Percentiles rank a stretch among this genome's conserved stretches.
Conservation (phyloP, 2,113 vertebrate genomes). For the Gambusia affinis region DNA sequence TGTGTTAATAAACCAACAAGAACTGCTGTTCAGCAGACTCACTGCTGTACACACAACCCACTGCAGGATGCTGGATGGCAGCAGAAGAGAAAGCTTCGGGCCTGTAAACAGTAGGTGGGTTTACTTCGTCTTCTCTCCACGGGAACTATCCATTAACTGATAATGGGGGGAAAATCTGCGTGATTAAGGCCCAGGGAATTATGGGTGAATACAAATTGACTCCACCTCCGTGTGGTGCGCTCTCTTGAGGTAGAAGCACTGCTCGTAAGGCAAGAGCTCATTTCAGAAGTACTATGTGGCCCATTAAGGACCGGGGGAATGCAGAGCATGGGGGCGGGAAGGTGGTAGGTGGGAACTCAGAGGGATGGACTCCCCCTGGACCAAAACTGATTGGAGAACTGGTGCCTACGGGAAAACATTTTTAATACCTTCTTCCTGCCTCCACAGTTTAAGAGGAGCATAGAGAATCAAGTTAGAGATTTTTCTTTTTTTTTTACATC, state of each 20-base stretch:
- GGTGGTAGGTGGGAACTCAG: slow-evolving; percentile 70
- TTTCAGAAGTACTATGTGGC: slow-evolving; percentile 84
- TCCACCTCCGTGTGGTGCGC: slow-evolving; percentile 82
- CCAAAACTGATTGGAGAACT: slow-evolving; percentile 76
- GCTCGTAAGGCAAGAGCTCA: slow-evolving; percentile 90
- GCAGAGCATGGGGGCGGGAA: slow-evolving; percentile 59
- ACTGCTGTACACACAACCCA: slow-evolving; percentile 58
- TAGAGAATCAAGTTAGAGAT: slow-evolving; percentile 54
- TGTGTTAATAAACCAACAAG: slow-evolving; percentile 66
- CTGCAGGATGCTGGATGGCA: slow-evolving; percentile 67
- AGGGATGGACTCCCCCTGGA: slow-evolving; percentile 77
- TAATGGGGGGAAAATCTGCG: slow-evolving; percentile 93
- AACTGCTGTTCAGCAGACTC: slow-evolving; percentile 58
- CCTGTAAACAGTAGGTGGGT: slow-evolving; percentile 84
- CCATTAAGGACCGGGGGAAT: slow-evolving; percentile 79
- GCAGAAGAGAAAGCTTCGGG: slow-evolving; percentile 76
- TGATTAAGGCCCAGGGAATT: slow-evolving; percentile 97
- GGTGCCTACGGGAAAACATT: slow-evolving; percentile 64
- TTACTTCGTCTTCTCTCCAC: slow-evolving; percentile 79
- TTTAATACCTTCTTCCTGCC: slow-evolving; percentile 74
- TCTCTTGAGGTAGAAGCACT: slow-evolving; percentile 87
- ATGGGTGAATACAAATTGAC: slow-evolving; percentile 90
- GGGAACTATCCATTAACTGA: slow-evolving; percentile 98
- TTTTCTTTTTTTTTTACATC: neutral
- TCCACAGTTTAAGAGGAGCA: slow-evolving; percentile 61